Percentiles rank a stretch among this genome's conserved stretches.
phyloP scores from a whole-genome alignment of 1,140 invertebrate species.

The Ridgeia piscesae region DNA sequence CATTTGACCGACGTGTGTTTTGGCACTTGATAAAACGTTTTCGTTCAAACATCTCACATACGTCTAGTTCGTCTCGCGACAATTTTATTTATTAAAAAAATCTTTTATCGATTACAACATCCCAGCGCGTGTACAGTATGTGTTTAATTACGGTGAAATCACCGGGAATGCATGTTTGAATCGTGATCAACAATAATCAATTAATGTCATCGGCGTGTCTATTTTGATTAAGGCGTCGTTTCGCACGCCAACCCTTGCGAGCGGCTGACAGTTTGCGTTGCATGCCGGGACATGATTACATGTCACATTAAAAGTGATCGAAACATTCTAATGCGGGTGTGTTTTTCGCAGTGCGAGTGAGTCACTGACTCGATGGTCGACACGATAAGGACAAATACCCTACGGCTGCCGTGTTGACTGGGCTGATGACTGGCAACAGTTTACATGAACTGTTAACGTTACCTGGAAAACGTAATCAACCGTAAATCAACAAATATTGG shows the following conservation, averaged over 20 bases:
- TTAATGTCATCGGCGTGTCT: too few relatives aligned
- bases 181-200: too few relatives aligned
- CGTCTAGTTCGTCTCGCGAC: too few relatives aligned
- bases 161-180: too few relatives aligned
- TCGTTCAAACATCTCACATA: too few relatives aligned
- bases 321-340: background rate
- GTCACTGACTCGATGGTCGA: background rate
- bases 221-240: too few relatives aligned
- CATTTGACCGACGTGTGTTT: background rate
- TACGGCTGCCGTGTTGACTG: too few relatives aligned
- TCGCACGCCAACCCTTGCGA: background rate
- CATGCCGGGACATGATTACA: background rate
- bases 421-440: background rate
- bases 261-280: background rate
- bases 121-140: too few relatives aligned
- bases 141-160: too few relatives aligned
- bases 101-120: too few relatives aligned
- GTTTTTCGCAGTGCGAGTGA: background rate
- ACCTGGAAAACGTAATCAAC: background rate
- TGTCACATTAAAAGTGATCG: background rate
- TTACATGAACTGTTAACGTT: background rate
- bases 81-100: too few relatives aligned
- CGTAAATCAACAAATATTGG: background rate
- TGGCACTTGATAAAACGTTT: too few relatives aligned
- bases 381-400: background rate